Evolutionary conservation across 2,113 vertebrate genomes (phyloP), one percentile per base, ranked within the genome.

Genomic region (Pterocles orientalis): DNA sequence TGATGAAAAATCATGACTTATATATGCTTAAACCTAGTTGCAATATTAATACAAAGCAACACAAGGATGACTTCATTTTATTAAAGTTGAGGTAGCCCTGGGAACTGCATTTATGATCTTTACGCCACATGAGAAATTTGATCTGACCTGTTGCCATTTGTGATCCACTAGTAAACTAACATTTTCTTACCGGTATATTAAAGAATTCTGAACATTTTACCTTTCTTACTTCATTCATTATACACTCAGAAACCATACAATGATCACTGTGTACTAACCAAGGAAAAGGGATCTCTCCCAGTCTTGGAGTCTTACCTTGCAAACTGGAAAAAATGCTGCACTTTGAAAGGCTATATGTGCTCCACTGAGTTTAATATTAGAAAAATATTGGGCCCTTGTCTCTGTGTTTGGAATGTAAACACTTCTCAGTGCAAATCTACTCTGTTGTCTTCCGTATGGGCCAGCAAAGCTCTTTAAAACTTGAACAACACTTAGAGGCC

Each of bases 11-110:
- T 94, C 89, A 93, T 92, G 60, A 85, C 95, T 96, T 95, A 93
- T 96, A 93, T 90, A 92, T 95, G 93, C 92, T 97, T 98, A 97
- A 98, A 95, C 82, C 72, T 88, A 86, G 92, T 95, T 95, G 92
- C 92, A 96, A 97, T 97, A 96, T 97, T 97, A 98, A 98, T 98
- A 92, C 91, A 97, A 97, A 97, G 95, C 83, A 97, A 92, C 94
- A 95, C 94, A 95, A 96, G 96, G 97, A 98, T 98, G 97, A 98
- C 95, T 98, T 98, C 97, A 98, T 98, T 98, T 97, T 97, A 97
- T 98, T 97, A 98, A 98, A 98, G 96, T 70, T 97, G 97, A 98
- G 95, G 97, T 97, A 98, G 97, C 97, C 93, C 77, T 45, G 65
- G 93, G 97, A 98, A 86, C 86, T 96, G 88, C 86, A 94, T 97